Evolutionary conservation across 2,888 invertebrate genomes (phyloP).

Genomic region (Capitulum mitella): DNA sequence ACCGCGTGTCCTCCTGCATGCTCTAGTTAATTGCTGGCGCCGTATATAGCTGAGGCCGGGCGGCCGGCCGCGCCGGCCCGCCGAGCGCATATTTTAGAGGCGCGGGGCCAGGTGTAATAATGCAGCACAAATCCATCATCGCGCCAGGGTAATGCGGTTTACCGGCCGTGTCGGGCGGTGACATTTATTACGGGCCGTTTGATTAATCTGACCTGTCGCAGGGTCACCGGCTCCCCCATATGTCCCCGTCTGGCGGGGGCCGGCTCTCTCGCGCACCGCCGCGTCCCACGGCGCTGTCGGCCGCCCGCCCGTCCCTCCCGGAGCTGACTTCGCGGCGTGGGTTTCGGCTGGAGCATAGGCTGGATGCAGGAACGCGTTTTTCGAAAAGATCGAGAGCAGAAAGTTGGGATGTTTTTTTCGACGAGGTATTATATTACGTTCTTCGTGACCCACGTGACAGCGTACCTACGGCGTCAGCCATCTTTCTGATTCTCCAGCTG

Average conservation of each 20-base stretch:
- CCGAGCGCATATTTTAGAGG: background rate
- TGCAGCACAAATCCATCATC: background rate
- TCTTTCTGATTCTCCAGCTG: too few species aligned
- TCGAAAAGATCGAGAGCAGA: too few species aligned
- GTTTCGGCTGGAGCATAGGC: too few species aligned
- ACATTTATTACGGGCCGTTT: constrained; percentile 1
- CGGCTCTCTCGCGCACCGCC: background rate
- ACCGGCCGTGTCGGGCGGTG: background rate
- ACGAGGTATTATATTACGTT: too few species aligned
- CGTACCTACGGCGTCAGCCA: too few species aligned
- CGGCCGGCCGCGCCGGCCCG: background rate
- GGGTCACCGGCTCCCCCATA: background rate
- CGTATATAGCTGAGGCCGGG: background rate
- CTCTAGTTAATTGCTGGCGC: background rate
- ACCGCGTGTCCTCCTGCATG: background rate
- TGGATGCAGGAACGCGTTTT: too few species aligned
- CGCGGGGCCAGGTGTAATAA: constrained; percentile 17
- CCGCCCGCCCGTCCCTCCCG: too few species aligned
- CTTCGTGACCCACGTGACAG: too few species aligned
- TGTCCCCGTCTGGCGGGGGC: background rate
- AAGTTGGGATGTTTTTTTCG: too few species aligned
- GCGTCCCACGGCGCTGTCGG: background rate
- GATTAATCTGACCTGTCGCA: constrained; percentile 12
- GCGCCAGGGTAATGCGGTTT: constrained; percentile 2
- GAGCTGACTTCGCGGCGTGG: too few species aligned